phyloP scores from a whole-genome alignment of 2,797 vertebrate species.

The Clamator glandarius region DNA sequence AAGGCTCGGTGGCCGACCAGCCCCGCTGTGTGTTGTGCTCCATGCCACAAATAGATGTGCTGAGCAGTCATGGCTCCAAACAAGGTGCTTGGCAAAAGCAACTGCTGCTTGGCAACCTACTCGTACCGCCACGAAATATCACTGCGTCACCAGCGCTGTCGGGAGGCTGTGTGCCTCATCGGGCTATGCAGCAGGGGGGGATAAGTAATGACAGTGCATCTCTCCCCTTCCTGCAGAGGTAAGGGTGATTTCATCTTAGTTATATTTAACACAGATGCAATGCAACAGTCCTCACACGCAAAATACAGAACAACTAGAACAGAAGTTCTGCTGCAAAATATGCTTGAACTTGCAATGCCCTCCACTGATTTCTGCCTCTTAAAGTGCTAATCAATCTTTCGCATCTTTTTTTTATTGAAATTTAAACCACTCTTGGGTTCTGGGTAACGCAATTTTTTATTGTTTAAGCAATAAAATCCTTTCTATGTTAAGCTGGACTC shows the following conservation, averaged over 20 bases:
- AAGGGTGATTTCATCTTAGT: neutral
- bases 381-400: neutral
- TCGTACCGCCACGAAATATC: neutral
- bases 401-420: neutral
- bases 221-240: neutral
- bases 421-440: neutral
- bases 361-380: neutral
- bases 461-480: neutral
- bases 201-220: neutral
- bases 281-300: rapidly evolving
- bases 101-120: slow-evolving; percentile 71
- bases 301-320: neutral
- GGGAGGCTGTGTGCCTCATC: rapidly evolving
- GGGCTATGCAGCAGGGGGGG: neutral
- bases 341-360: neutral
- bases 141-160: neutral
- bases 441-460: neutral
- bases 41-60: slow-evolving; percentile 83
- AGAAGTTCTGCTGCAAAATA: neutral
- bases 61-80: slow-evolving; percentile 80
- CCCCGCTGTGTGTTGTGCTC: slow-evolving; percentile 62
- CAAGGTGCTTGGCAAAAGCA: slow-evolving; percentile 78
- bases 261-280: neutral
- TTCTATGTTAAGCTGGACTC: neutral
- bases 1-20: neutral